Evolutionary conservation across 2,113 vertebrate genomes (phyloP).

Genomic region (Nesogale talazaci): DNA sequence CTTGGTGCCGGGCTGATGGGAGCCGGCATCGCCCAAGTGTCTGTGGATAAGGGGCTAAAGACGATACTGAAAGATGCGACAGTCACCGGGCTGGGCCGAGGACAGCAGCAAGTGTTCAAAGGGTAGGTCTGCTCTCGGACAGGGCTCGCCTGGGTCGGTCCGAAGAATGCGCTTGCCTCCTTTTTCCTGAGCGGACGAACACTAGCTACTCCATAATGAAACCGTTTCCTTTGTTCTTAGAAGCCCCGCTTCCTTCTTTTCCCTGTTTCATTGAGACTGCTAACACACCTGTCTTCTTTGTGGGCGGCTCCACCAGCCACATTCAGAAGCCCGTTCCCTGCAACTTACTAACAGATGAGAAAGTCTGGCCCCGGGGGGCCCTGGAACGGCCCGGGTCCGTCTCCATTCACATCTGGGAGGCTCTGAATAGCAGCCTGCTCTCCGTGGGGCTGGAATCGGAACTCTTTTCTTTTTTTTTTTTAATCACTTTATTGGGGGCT

Average conservation of each 20-base stretch:
- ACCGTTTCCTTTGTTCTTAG: slow-evolving; percentile 26
- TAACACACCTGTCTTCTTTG: slow-evolving; percentile 9
- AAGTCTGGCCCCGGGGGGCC: not conserved
- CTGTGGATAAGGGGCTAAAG: slow-evolving; percentile 93
- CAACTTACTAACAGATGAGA: not conserved
- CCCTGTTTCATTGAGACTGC: slow-evolving; percentile 14
- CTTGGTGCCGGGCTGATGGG: slow-evolving; percentile 98
- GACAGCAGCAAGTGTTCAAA: slow-evolving; percentile 97
- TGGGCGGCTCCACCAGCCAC: not conserved
- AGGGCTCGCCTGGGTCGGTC: not conserved
- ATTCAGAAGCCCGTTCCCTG: slow-evolving; percentile 49
- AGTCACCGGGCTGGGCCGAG: slow-evolving; percentile 89
- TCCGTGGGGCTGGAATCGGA: not conserved
- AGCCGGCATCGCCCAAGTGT: slow-evolving; percentile 95
- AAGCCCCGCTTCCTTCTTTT: not conserved
- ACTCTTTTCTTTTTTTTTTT: no score
- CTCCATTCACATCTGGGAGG: no score
- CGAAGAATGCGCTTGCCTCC: not conserved
- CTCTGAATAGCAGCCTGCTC: not conserved
- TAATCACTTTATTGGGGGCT: no score
- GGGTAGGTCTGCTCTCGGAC: slow-evolving; percentile 87
- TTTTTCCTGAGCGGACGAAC: slow-evolving; percentile 16
- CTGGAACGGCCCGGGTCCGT: no score
- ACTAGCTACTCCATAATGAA: not conserved
- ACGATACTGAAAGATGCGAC: slow-evolving; percentile 95